Evolutionary conservation across 2,113 vertebrate species (phyloP), one percentile per base, ranked within the genome.

Genomic region (Xiphophorus hellerii): DNA sequence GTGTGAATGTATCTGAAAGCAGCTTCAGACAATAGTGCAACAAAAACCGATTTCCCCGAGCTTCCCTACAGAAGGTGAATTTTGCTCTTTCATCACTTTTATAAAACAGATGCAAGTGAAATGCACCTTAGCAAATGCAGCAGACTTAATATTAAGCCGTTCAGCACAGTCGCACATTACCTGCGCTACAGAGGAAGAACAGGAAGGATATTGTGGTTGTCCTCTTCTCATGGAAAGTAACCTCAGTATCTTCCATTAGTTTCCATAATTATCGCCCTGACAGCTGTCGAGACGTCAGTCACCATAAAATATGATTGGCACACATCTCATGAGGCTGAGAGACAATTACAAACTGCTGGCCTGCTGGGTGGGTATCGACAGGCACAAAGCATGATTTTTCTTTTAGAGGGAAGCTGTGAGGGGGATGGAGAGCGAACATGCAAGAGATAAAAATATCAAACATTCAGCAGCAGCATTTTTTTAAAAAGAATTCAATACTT

Each of bases 161-260:
- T 82, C 1, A 25, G 71, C 30, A 65, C 51, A 44, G n/a, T 69
- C 51, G 62, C 33, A 58, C 61, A 51, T 72, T 65, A 76, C 37
- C 65, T 74, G 69, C 29, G 66, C 66, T 83, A 58, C 10, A 9
- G 35, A 80, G 84, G 84, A 80, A 67, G 74, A 84, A 91, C 93
- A 95, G 94, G 94, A 95, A 95, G 94, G 94, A 95, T 93, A 79
- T 87, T 93, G 94, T 94, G 93, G 93, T 93, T 89, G 90, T 92
- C 90, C 84, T 92, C 88, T 91, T 81, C 78, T 88, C 86, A 86
- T 94, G 91, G 93, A 94, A 94, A 93, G 89, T 83, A 91, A 93
- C 89, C 86, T 87, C 83, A 83, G 85, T 88, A 88, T 90, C 87
- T 91, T 92, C 85, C 85, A 90, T 93, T 82, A 89, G 85, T 93